Base-by-base conservation (phyloP, 2,888 invertebrate species). In the Euplexia lucipara region DNA sequence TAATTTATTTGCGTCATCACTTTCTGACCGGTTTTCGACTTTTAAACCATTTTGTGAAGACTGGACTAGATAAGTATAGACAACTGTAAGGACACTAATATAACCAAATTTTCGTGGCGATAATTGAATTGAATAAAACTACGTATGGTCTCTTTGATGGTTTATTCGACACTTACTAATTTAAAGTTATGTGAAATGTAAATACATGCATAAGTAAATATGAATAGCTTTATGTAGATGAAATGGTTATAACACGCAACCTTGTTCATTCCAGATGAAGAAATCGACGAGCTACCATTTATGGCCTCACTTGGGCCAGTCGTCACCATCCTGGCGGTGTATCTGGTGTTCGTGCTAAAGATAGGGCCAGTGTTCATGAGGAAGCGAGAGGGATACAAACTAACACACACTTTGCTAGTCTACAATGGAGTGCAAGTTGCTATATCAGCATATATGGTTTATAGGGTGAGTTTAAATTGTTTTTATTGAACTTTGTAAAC, bases 381-480 rank as follows among this genome's bases (percentile, higher is more conserved):
- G 65, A 97, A 98, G 86, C 96, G 97, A 81, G 97, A 98, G 83
- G 98, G 98, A 0, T 97, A 97, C 87, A 97, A 98, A 82, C 94
- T 99, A 39, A 96, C 97, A 78, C 96, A 96, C 67, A 91, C 97
- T 0, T 96, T 99, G 70, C 93, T 99, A 57, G 87, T 97, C 0
- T 99, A 99, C 90, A 99, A 99, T 88, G 97, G 97, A 26, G 96
- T 97, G 63, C 99, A 99, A 96, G 98, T 99, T n/a, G 89, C 97
- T 41, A 96, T 98, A 85, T 98, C 98, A 71, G 92, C 96, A 4
- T 97, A 97, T 86, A 97, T 98, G 96, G 97, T 98, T 66, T 96
- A 97, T 86, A 98, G 97, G 96, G 98, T 98, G 91, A 96, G 96
- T 88, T 0, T 34, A 3, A 6, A 34, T 6, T 1, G 1, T 14